A percentile compares a stretch with the other conserved stretches of the same genome.
Conservation (phyloP, 2,888 invertebrate species). For the Desoria tigrina region DNA sequence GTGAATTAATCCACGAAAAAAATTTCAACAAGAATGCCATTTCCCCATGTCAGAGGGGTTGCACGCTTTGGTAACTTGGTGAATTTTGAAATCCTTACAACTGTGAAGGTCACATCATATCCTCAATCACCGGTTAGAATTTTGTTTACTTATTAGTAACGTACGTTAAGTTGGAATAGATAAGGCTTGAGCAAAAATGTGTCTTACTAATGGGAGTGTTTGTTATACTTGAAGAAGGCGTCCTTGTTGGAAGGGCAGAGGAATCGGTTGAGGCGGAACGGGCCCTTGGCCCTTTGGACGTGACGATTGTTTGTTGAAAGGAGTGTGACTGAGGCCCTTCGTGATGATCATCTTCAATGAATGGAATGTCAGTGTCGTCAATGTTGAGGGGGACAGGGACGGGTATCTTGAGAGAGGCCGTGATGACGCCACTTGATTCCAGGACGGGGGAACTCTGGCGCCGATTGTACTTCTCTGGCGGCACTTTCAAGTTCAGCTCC, state of each 20-base stretch:
- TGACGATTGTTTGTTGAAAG: not conserved
- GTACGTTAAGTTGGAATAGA: too few species aligned
- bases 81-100: too few species aligned
- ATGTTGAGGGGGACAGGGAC: constrained; percentile 62
- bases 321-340: constrained; percentile 9
- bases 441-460: constrained; percentile 54
- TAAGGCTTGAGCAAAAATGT: too few species aligned
- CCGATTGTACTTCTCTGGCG: constrained; percentile 46
- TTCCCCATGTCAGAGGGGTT: too few species aligned
- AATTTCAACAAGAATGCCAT: too few species aligned
- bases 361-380: constrained; percentile 69
- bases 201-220: constrained; percentile 42
- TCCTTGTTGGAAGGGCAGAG: constrained; percentile 29
- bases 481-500: constrained; percentile 50
- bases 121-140: too few species aligned
- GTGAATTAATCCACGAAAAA: too few species aligned
- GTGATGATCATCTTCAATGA: constrained; percentile 63
- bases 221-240: constrained; percentile 34
- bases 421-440: constrained; percentile 64
- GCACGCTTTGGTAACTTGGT: too few species aligned
- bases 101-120: too few species aligned
- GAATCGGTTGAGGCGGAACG: constrained; percentile 46
- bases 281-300: constrained; percentile 22
- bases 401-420: constrained; percentile 79
- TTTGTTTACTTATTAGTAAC: too few species aligned